These are phyloP conservation scores for Parasteatoda lunata DNA, from an alignment of 2,888 invertebrate genomes.

Conservation along the genomic window DNA sequence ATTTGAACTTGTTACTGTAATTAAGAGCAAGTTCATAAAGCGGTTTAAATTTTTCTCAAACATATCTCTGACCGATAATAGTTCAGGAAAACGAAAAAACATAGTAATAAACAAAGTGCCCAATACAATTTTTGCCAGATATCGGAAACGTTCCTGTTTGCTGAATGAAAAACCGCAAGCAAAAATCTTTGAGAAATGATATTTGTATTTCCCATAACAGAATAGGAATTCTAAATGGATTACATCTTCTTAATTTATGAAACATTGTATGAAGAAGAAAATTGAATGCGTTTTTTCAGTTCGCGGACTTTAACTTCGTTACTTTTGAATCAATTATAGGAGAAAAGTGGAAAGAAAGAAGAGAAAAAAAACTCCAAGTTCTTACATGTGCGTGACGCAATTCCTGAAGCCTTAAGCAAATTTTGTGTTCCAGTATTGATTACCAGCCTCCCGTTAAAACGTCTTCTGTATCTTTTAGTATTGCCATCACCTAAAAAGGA, in stretches of 20 bases:
- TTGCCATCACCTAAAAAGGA: not conserved
- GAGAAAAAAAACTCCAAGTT: not conserved
- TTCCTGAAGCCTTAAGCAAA: not conserved
- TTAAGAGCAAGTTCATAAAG: too few species aligned
- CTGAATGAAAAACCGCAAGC: too few species aligned
- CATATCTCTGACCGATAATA: too few species aligned
- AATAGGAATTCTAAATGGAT: not conserved
- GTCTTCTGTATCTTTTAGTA: not conserved
- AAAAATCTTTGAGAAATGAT: not conserved
- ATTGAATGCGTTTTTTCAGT: not conserved
- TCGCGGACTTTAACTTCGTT: not conserved
- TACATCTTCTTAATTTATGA: not conserved
- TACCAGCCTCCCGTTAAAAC: not conserved
- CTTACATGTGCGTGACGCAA: conserved; percentile 11
- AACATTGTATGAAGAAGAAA: not conserved
- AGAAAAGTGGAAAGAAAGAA: not conserved
- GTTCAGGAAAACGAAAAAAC: too few species aligned
- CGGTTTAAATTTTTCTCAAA: too few species aligned
- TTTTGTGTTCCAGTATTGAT: not conserved
- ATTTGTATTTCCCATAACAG: not conserved
- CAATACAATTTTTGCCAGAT: too few species aligned
- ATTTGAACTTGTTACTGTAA: too few species aligned
- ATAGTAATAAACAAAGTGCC: too few species aligned
- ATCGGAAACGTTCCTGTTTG: too few species aligned
- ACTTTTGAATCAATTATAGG: conserved; percentile 10